Evolutionary conservation across 2,797 vertebrate genomes (phyloP).

Genomic region (Corythornis leucogaster): DNA sequence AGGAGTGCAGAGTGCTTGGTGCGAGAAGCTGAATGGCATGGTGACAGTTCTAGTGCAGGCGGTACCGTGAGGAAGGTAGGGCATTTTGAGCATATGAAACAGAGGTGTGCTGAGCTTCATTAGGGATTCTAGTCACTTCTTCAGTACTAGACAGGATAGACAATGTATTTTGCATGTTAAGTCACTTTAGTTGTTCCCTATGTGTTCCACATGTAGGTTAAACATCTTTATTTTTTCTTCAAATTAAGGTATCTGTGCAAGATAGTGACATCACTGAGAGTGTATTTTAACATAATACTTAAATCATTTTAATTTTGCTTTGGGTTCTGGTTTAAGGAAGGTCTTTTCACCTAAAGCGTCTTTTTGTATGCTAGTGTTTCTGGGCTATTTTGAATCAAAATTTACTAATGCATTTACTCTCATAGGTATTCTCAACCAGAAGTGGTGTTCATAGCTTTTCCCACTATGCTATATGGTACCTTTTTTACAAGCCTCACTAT

Average conservation of each 20-base stretch:
- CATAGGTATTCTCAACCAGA: not conserved
- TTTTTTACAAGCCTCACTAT: not conserved
- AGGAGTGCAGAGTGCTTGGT: not conserved
- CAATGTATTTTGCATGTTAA: conserved; percentile 30
- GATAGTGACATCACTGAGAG: not conserved
- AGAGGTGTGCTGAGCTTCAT: conserved; percentile 43
- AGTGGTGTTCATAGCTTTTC: not conserved
- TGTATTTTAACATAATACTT: not conserved
- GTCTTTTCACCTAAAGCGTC: not conserved
- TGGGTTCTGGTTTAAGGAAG: not conserved
- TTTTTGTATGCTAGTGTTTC: not conserved
- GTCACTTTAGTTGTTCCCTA: not conserved
- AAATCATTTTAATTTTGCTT: not conserved
- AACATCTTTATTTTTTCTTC: conserved; percentile 22
- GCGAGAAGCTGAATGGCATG: not conserved
- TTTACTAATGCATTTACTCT: not conserved
- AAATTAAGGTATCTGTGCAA: not conserved
- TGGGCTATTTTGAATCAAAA: not conserved
- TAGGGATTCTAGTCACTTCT: conserved; percentile 43
- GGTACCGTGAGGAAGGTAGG: conserved; percentile 13
- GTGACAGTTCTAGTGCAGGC: not conserved
- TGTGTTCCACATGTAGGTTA: conserved; percentile 18
- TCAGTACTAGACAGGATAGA: conserved; percentile 6
- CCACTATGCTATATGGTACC: not conserved
- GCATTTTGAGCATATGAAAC: conserved; percentile 7